Evolutionary conservation across 1,140 invertebrate genomes (phyloP), one percentile per base, ranked within the genome.

Genomic region (Drosophila chauvacae): DNA sequence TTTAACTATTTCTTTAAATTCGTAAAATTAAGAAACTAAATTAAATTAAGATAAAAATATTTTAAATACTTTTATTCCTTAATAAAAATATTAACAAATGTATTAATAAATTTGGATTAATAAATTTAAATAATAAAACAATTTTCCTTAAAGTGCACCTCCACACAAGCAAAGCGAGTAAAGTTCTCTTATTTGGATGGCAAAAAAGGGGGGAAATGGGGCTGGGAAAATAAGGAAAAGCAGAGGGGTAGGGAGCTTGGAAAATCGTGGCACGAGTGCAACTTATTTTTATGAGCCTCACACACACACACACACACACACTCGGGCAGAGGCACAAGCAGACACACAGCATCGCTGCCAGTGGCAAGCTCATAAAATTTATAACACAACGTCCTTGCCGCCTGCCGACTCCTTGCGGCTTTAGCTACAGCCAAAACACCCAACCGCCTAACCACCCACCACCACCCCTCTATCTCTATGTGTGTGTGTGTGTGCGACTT

Each of bases 291-390:
- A 90, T 90, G 85, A 90, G 86, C 70, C 77, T 62, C 64, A 73
- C 63, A 63, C 41, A 81, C 51, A 81, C 64, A 73, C 63, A 63
- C 41, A 81, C 51, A 81, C 56, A 63, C 41, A 57, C 33, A 66
- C 48, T 63, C 16, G 57, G 7, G 44, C 48, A 66, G 53, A 61
- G 47, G 53, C 39, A 45, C 18, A 44, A 7, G 39, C 47, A 77
- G 62, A 45, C 65, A 73, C 45, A 77, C 66, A 64, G 73, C 73
- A 76, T 70, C 76, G 56, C 66, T 86, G 82, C 77, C 84, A 81
- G 82, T 88, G 84, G 84, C 84, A 88, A 90, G 85, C 85, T 88
- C 85, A 88, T 88, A 88, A 88, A 88, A 90, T 88, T 88, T 88
- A 88, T 88, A 88, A 88, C 81, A 84, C 85, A 88, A 88, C 85